These are phyloP conservation scores for Prionace glauca DNA, from an alignment of 2,797 vertebrate genomes.

Conservation along the genomic window DNA sequence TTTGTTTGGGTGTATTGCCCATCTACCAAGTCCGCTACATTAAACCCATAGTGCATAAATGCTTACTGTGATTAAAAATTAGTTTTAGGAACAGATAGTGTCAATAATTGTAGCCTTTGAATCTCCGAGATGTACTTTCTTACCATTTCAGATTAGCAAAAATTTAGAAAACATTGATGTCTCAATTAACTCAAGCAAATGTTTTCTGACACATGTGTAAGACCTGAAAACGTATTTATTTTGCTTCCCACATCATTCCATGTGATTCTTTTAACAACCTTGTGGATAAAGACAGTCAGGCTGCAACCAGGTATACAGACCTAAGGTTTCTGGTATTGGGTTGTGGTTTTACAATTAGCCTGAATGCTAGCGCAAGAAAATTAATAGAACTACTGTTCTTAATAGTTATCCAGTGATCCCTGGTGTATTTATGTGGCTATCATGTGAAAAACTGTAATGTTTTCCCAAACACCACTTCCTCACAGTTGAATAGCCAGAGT, in stretches of 20 bases:
- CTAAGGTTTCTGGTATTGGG: background rate
- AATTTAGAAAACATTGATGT: background rate
- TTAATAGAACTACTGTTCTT: background rate
- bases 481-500: background rate
- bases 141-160: background rate
- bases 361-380: background rate
- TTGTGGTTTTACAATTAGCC: background rate
- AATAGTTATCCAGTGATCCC: background rate
- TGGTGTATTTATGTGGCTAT: background rate
- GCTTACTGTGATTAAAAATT: background rate
- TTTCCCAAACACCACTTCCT: background rate
- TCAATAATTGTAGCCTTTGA: background rate
- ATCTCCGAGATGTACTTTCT: background rate
- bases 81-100: background rate
- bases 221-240: background rate
- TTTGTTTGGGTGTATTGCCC: too few relatives aligned
- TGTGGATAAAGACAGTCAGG: background rate
- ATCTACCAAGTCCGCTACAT: background rate
- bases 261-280: background rate
- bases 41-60: background rate
- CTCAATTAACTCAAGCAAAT: background rate
- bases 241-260: background rate
- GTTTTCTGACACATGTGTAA: background rate
- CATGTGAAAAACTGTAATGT: background rate
- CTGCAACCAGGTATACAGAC: background rate